Evolutionary conservation across 1,140 invertebrate species (phyloP), one percentile per base, ranked within the genome.

Genomic region (Euura saliciscinereae): DNA sequence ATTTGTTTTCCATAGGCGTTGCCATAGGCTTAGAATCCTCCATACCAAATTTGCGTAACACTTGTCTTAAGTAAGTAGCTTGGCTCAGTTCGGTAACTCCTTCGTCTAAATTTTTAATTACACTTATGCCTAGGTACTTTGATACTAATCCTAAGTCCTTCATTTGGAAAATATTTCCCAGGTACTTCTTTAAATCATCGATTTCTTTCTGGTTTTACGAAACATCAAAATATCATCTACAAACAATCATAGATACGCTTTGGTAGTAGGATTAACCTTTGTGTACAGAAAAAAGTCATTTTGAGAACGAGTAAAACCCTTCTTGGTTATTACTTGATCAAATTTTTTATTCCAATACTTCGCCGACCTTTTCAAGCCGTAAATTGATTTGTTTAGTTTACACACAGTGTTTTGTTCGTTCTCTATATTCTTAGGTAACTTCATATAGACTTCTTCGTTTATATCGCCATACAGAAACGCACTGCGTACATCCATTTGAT

Each of bases 81-180:
- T 45, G n/a, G 71, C n/a, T 69, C 80, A 77, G 74, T 69, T 66
- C 44, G 80, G 66, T 64, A 28, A 28, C 28, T 28, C 28, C 66
- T 43, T 66, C 65, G 67, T 65, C 43, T 71, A 71, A 71, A 74
- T 68, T 65, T 74, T 75, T 67, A 71, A 1, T 70, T 73, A 80
- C 79, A 68, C 76, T 51, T 44, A 82, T 75, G 4, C 81, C 82
- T 6, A 80, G 68, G 65, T 75, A 83, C 43, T 44, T 59, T 3
- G 51, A 59, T 6, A 59, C 6, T 1, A 59, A 59, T 0, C 51
- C 51, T 6, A 59, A 0, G 51, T 5, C 6, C 13, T 59, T 59
- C 51, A 59, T 59, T 5, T 6, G 3, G 51, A 59, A 72, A 43
- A 59, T 6, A 59, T 59, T 4, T 59, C 3, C 51, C 5, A 59